Evolutionary conservation across 2,113 vertebrate species (phyloP), one percentile per base, ranked within the genome.

Genomic region (Labeo rohita): DNA sequence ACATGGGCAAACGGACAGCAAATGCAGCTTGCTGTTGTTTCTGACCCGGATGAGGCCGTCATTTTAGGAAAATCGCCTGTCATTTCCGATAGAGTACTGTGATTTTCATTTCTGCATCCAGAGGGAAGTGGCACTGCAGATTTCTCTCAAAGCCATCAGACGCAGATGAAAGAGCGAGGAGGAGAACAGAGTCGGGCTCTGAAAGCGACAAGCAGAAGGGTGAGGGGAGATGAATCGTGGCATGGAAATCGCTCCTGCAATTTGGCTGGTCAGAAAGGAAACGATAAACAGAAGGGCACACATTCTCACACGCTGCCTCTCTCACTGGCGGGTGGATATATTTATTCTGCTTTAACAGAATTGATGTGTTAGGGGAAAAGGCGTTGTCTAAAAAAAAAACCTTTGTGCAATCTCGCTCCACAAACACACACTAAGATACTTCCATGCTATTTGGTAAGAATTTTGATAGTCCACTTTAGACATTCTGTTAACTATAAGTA

Each of bases 211-310:
- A 2, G 43, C 43, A 16, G 78, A 47, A 21, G 80, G n/a, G 63
- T 66, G 70, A 86, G 73, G 56, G 49, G 49, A 86, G 68, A 84
- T 86, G 84, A 80, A 89, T 81, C 74, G 54, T 50, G 59, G 39
- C 68, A 80, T n/a, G 50, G 65, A 79, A 83, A 83, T 79, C 63
- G 13, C 80, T 74, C 70, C 74, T 50, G 78, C 77, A 81, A 72
- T 86, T 81, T 80, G 79, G 36, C 50, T 50, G 70, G 73, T 65
- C 84, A 28, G 73, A 89, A 28, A 80, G 56, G 8, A 49, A 68
- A 75, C 5, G 56, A 70, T 73, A 68, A 77, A 75, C 76, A 73
- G 75, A 84, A 66, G 21, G 39, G 59, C 54, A 74, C 65, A 49
- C 74, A 15, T 45, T 84, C 61, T 78, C 61, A 18, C 70, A 54